Base-by-base conservation (phyloP, 30 jellyfish, hydroid and myxozoan genomes). In the Morbakka virulenta region DNA sequence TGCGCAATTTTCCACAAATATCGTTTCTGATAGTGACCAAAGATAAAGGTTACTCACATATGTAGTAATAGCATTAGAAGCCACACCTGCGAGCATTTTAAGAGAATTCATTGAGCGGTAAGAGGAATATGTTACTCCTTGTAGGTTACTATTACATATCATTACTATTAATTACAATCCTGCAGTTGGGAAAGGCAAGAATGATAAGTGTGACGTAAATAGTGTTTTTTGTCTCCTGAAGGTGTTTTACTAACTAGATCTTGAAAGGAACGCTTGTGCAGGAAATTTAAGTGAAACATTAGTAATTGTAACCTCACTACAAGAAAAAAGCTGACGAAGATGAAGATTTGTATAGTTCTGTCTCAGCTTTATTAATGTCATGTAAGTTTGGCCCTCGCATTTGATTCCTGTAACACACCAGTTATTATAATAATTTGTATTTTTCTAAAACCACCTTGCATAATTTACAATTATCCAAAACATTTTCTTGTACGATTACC, bases 271-370 rank as follows among this genome's bases (percentile, higher is more conserved):
- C n/a, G n/a, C n/a, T n/a, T n/a, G n/a, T n/a, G n/a, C n/a, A n/a
- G n/a, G n/a, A n/a, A 74, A 74, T 29, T 75, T 74, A 2, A 36
- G 4, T 4, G 41, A 4, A 4, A 74, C 62, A 67, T 52, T 74
- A 51, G 86, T 52, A 51, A 74, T 74, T 4, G 86, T 74, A 20
- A 50, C 77, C 12, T 24, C 86, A 74, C 86, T 50, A 62, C 84
- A 72, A 49, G 75, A 48, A 33, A 72, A 72, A 9, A 72, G 50
- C 74, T 72, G 76, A 20, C 33, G 66, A n/a, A 74, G 23, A 24
- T 74, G 86, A 2, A 74, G 77, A 23, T 52, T 74, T 13, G 86
- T 74, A 63, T 74, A 74, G 31, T 52, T 74, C 35, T 74, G 77
- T 25, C 86, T 27, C 21, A 74, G 66, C 47, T 74, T 51, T 66